phyloP scores from a whole-genome alignment of 2,113 vertebrate genomes.

The Elgaria multicarinata region DNA sequence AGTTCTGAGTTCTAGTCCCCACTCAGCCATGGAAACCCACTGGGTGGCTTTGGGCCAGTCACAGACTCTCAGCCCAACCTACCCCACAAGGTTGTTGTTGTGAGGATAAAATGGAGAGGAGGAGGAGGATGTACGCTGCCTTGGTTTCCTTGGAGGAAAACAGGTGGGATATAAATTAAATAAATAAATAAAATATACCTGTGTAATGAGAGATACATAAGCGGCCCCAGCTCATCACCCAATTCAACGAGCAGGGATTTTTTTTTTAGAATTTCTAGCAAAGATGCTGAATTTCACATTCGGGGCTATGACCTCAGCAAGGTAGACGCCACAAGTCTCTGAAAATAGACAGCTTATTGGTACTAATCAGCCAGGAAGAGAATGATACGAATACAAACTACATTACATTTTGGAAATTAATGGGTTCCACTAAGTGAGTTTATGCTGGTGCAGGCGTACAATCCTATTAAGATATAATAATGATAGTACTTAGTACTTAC shows the following conservation, averaged over 20 bases:
- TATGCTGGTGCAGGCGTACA: constrained; percentile 35
- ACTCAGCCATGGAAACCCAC: too few species aligned
- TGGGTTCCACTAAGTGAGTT: constrained; percentile 41
- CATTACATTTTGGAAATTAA: constrained; percentile 31
- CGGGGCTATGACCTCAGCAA: not conserved
- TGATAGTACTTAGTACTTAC: constrained; percentile 40
- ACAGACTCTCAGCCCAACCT: too few species aligned
- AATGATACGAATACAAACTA: constrained; percentile 18
- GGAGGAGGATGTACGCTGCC: too few species aligned
- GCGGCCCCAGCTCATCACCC: not conserved
- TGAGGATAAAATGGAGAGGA: too few species aligned
- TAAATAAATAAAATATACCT: too few species aligned
- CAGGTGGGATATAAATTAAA: too few species aligned
- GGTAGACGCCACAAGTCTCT: not conserved
- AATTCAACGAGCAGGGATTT: not conserved
- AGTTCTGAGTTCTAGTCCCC: too few species aligned
- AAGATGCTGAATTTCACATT: not conserved
- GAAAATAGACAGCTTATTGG: constrained; percentile 8
- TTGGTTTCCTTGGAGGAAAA: too few species aligned
- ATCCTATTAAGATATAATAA: constrained; percentile 46
- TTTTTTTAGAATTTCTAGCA: not conserved
- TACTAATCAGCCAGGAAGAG: not conserved
- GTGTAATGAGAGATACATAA: not conserved
- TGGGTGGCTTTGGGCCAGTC: too few species aligned
- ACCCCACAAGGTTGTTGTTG: too few species aligned